These are phyloP conservation scores for Alloscopus bannaensis DNA, from an alignment of 2,888 invertebrate species.

Conservation along the genomic window DNA sequence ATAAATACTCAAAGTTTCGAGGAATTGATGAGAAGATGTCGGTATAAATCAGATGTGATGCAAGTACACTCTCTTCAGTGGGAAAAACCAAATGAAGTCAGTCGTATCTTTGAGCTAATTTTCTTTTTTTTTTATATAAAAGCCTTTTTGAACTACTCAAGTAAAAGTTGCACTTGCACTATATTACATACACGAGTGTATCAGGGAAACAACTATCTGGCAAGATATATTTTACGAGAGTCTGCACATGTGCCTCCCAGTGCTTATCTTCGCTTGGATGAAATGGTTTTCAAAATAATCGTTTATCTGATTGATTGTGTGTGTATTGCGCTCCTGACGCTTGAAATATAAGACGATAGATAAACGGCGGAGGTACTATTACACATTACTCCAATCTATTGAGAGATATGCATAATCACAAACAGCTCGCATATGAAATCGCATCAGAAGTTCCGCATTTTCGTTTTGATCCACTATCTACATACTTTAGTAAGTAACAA, in stretches of 20 bases:
- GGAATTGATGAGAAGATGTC: neutral
- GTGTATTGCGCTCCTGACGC: neutral
- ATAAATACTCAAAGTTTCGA: neutral
- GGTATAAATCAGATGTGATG: too few relatives aligned
- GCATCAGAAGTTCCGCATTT: too few relatives aligned
- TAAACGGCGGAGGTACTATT: neutral
- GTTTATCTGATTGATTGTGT: slow-evolving; percentile 34
- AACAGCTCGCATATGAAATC: too few relatives aligned
- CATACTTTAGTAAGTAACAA: neutral
- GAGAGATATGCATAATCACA: neutral
- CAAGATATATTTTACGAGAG: neutral
- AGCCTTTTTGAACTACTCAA: too few relatives aligned
- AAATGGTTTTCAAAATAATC: slow-evolving; percentile 20
- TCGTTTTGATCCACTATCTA: too few relatives aligned
- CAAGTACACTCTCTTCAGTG: neutral
- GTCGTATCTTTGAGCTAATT: neutral
- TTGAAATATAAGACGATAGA: neutral
- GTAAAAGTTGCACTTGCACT: neutral
- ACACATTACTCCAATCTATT: neutral
- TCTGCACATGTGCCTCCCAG: neutral
- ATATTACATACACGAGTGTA: neutral
- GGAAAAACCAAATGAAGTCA: neutral
- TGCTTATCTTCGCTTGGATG: neutral
- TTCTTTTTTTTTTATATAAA: too few relatives aligned
- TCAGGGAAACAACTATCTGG: neutral